These are phyloP conservation scores for Hylaeus anthracinus DNA, from an alignment of 1,140 invertebrate species.

Conservation along the genomic window DNA sequence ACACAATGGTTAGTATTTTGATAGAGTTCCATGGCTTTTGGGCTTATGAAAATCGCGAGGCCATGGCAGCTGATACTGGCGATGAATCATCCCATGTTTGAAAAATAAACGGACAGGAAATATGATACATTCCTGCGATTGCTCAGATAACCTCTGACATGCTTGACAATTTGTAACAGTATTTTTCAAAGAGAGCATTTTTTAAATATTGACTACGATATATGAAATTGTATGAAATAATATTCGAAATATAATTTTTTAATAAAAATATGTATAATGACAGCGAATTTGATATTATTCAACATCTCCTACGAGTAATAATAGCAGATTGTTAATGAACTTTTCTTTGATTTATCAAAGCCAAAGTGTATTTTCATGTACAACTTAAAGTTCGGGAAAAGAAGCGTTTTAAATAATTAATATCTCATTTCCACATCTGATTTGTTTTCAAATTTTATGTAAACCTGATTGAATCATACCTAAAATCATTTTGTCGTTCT, in stretches of 20 bases:
- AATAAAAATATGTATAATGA: background rate
- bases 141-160: background rate
- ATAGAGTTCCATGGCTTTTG: slow-evolving; percentile 98
- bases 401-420: too few species aligned
- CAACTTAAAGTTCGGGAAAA: too few species aligned
- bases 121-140: slow-evolving; percentile 25
- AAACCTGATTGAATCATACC: background rate
- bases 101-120: slow-evolving; percentile 43
- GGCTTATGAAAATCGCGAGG: slow-evolving; percentile 96
- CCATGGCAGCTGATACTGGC: slow-evolving; percentile 83
- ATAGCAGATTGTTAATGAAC: background rate
- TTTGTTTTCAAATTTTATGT: background rate
- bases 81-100: slow-evolving; percentile 79
- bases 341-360: too few species aligned
- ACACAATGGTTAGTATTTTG: slow-evolving; percentile 95
- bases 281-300: background rate
- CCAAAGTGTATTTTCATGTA: too few species aligned
- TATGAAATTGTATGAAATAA: background rate
- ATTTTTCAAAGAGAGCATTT: background rate
- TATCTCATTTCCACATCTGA: too few species aligned
- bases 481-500: background rate
- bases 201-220: background rate
- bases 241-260: background rate
- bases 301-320: background rate
- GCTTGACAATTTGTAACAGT: background rate